Evolutionary conservation across 2,797 vertebrate species (phyloP).

Genomic region (Bucorvus abyssinicus): DNA sequence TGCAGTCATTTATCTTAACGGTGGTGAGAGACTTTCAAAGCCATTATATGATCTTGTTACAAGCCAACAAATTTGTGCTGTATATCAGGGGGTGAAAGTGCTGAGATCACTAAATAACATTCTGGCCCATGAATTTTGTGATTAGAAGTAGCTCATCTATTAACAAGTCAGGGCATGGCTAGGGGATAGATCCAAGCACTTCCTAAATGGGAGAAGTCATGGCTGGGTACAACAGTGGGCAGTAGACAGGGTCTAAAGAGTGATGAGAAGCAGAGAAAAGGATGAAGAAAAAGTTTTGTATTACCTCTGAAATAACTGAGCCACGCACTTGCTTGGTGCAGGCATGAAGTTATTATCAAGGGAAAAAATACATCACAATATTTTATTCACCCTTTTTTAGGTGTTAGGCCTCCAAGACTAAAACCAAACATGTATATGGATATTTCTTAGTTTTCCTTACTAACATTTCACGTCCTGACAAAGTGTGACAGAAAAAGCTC

Average conservation of each 20-base stretch:
- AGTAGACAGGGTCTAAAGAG: slow-evolving; percentile 24
- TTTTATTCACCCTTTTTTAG: background rate
- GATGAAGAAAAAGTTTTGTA: background rate
- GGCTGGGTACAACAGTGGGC: background rate
- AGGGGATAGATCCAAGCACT: slow-evolving; percentile 15
- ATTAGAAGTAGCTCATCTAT: slow-evolving; percentile 25
- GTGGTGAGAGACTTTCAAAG: slow-evolving; percentile 8
- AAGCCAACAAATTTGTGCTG: background rate
- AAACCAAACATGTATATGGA: background rate
- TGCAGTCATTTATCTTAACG: slow-evolving; percentile 43
- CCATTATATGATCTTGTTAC: background rate
- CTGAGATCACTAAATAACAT: slow-evolving; percentile 32
- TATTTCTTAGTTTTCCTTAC: background rate
- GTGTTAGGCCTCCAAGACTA: background rate
- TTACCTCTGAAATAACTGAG: slow-evolving; percentile 40
- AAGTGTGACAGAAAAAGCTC: background rate
- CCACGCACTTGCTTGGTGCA: background rate
- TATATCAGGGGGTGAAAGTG: background rate
- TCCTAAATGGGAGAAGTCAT: slow-evolving; percentile 31
- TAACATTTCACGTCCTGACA: background rate
- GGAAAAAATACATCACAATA: background rate
- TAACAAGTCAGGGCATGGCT: background rate
- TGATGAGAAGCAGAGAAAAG: slow-evolving; percentile 1
- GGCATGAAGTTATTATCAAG: background rate
- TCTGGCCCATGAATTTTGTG: background rate